Percentiles rank a stretch among this genome's conserved stretches.
These are phyloP conservation scores for Masticophis lateralis DNA, from an alignment of 2,797 vertebrate genomes.

Conservation along the genomic window DNA sequence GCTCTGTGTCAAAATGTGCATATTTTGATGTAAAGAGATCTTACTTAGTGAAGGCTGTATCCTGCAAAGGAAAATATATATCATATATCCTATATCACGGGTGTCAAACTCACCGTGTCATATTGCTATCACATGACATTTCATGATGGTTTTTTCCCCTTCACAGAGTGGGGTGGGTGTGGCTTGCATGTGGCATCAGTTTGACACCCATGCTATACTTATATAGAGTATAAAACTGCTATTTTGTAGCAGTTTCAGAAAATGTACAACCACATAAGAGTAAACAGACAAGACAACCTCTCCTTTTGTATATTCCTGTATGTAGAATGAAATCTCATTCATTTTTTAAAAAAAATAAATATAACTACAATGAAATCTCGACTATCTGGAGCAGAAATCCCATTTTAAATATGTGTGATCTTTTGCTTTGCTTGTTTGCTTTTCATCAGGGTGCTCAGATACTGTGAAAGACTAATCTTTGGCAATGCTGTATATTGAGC, in stretches of 20 bases:
- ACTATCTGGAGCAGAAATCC: rapidly evolving
- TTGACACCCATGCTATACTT: neutral
- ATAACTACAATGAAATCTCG: neutral
- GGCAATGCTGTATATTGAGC: neutral
- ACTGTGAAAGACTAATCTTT: neutral
- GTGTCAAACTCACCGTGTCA: too few relatives aligned
- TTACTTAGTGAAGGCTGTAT: neutral
- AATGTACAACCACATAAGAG: neutral
- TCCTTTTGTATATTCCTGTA: neutral
- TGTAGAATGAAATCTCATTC: neutral
- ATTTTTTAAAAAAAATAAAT: neutral
- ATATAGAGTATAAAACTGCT: neutral
- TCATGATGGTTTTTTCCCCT: too few relatives aligned
- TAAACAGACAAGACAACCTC: neutral
- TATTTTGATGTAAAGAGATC: neutral
- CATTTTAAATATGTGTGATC: neutral
- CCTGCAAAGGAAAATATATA: neutral
- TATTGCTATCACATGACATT: too few relatives aligned
- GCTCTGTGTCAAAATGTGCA: neutral
- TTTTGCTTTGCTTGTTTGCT: neutral
- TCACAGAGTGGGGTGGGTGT: too few relatives aligned
- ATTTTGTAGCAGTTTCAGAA: constrained; percentile 15
- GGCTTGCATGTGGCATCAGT: too few relatives aligned
- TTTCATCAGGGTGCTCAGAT: neutral
- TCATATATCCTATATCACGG: neutral